Evolutionary conservation across 2,888 invertebrate genomes (phyloP).

Genomic region (Steinernema carpocapsae): DNA sequence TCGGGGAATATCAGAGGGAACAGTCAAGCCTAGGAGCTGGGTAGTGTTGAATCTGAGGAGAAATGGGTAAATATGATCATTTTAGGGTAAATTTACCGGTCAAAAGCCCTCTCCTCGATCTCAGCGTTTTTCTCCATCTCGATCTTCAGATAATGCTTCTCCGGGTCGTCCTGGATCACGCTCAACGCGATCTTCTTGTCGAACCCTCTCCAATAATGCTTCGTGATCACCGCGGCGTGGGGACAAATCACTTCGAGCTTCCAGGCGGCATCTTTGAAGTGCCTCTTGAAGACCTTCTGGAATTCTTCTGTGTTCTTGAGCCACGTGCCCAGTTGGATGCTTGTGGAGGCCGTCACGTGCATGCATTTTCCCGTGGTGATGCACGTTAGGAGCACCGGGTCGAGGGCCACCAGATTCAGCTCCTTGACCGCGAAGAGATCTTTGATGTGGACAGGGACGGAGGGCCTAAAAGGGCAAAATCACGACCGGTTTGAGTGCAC

Average conservation of each 20-base stretch:
- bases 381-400: not conserved
- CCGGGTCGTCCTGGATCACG: slow-evolving; percentile 4
- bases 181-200: slow-evolving; percentile 5
- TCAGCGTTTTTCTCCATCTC: not conserved
- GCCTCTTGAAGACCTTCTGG: not conserved
- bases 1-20: slow-evolving; percentile 1
- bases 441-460: not conserved
- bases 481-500: too few relatives aligned
- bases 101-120: slow-evolving; percentile 5
- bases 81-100: too few relatives aligned
- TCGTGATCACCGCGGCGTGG: slow-evolving; percentile 2
- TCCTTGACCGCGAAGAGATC: not conserved
- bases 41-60: slow-evolving; percentile 21
- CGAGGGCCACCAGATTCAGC: not conserved
- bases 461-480: not conserved
- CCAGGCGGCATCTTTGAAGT: not conserved
- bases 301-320: not conserved
- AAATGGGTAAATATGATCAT: too few relatives aligned
- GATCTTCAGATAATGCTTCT: slow-evolving; percentile 10
- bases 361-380: not conserved
- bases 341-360: not conserved
- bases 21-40: not conserved
- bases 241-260: not conserved
- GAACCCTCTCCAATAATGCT: slow-evolving; percentile 11
- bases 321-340: slow-evolving; percentile 11